Evolutionary conservation across 2,888 invertebrate genomes (phyloP), one percentile per base, ranked within the genome.

Genomic region (Cetonia aurata): DNA sequence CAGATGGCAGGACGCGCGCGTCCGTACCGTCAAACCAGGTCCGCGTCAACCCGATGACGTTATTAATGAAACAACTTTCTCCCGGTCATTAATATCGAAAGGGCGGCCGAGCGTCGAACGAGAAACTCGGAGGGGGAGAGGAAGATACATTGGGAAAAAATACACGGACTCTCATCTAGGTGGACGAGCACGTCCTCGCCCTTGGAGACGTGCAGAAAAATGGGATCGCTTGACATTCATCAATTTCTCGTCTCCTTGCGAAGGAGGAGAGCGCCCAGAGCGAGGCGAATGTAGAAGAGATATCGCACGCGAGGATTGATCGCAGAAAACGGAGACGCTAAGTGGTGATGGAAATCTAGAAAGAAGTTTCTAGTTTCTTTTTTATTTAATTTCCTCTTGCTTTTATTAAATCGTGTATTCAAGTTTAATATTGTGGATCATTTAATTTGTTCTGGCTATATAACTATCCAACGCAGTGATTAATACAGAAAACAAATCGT

Each of bases 51-150:
- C 15, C 50, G 50, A 50, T 19, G 19, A 50, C 50, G 19, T 50
- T 50, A 50, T 50, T 50, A 50, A 50, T 50, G 50, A 50, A 50
- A 50, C 50, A 50, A 50, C 50, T 50, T 50, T 50, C 15, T 19
- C 19, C 13, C 50, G 17, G 15, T 50, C 50, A 50, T 50, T 50
- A 50, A 50, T 50, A 50, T 50, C 50, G 50, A 0, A 0, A 3
- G 25, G 25, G 25, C 25, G 4, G 25, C 25, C 25, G 3, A 25
- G 50, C 3, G 13, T 1, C 9, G 19, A 19, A 50, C 3, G 17
- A 9, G 15, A 15, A 50, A 50, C 4, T 3, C 25, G 25, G 17
- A 15, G 13, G 8, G 19, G 13, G 19, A 48, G 13, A 48, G 9
- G 13, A n/a, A 15, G 50, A n/a, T n/a, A 6, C 1, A 44, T 6